phyloP scores from a whole-genome alignment of 2,888 invertebrate genomes.

The Hyalella azteca region DNA sequence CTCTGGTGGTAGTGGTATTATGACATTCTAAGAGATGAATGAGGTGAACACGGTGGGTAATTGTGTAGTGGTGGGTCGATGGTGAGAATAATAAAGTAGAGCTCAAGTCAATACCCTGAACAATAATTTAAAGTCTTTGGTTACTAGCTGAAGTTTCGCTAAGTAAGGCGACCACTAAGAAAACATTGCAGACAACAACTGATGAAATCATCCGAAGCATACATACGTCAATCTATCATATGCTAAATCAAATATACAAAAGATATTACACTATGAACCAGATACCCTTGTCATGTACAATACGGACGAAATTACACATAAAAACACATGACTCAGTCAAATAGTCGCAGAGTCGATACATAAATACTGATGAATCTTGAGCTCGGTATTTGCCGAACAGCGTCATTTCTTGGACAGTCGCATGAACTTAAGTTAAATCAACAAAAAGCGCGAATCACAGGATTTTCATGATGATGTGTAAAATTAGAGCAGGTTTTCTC shows the following conservation, averaged over 20 bases:
- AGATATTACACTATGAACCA: constrained; percentile 27
- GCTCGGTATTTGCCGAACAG: too few relatives aligned
- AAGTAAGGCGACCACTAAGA: constrained; percentile 8
- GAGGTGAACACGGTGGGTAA: too few relatives aligned
- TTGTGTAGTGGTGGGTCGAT: too few relatives aligned
- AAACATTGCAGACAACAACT: constrained; percentile 33
- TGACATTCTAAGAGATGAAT: too few relatives aligned
- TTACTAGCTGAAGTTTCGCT: constrained; percentile 22
- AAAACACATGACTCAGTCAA: neutral
- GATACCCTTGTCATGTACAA: constrained; percentile 27
- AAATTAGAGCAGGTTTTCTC: too few relatives aligned
- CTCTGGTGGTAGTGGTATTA: too few relatives aligned
- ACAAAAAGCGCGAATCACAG: too few relatives aligned
- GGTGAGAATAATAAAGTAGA: too few relatives aligned
- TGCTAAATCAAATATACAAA: constrained; percentile 20
- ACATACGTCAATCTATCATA: constrained; percentile 17
- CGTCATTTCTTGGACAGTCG: too few relatives aligned
- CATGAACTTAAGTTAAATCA: too few relatives aligned
- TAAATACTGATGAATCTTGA: constrained; percentile 15
- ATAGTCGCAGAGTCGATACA: neutral
- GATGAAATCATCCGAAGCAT: neutral
- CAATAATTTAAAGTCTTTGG: constrained; percentile 36
- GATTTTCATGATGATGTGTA: too few relatives aligned
- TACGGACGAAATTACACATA: constrained; percentile 16
- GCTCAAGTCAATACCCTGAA: neutral